Evolutionary conservation across 2,888 invertebrate species (phyloP), one percentile per base, ranked within the genome.

Genomic region (Stratiomys singularior): DNA sequence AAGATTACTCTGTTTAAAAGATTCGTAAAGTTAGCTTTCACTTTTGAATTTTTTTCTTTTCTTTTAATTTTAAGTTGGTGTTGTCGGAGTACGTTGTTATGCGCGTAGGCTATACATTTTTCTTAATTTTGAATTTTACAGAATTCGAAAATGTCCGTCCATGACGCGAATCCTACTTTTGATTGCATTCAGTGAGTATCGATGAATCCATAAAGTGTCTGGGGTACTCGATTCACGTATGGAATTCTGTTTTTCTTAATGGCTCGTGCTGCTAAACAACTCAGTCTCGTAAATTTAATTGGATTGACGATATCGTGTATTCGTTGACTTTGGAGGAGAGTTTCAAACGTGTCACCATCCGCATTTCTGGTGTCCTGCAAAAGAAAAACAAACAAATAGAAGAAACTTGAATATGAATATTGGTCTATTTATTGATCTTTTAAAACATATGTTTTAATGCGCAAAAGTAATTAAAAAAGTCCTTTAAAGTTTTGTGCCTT

Each of bases 231-330:
- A 77, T 89, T 89, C 77, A 89, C 88, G 86, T 92, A 93, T 0
- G 91, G 91, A 78, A 93, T 90, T 81, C 89, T 88, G 86, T 92
- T 91, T 85, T 91, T 90, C 84, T 91, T 92, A 77, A 98, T 93
- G 3, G 92, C 92, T 81, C 93, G 90, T 13, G 97, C 96, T 15
- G 97, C 95, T 78, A 96, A 90, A 86, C 97, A 98, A 83, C 94
- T 92, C 81, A 98, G 90, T 79, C 92, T 92, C 64, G 94, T 93
- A 86, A 94, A 94, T 81, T 92, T 91, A 67, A 95, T 89, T 7
- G 93, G 93, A 87, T 94, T 94, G 63, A 94, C 91, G 81, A 93
- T 89, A 82, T 92, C 88, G 81, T 90, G 89, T 76, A 92, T 88
- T 80, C 88, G 88, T 83, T 92, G 93, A 76, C 90, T 89, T 74